Base-by-base conservation (phyloP, 2,888 invertebrate genomes). In the Agriopis aurantiaria region DNA sequence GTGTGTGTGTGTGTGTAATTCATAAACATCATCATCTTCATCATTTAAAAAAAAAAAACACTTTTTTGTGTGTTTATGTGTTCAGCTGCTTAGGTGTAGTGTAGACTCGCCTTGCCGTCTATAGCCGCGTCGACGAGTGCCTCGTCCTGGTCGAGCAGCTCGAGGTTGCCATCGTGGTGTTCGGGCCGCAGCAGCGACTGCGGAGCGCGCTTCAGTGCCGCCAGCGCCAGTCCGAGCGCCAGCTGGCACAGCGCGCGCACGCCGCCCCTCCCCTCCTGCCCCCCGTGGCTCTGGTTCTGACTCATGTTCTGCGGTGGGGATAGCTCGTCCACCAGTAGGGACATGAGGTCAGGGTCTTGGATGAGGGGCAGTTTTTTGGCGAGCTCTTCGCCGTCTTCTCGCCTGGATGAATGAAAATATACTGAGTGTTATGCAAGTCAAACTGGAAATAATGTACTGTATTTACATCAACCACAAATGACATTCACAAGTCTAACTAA, bases 51-150 rank as follows among this genome's bases (percentile, higher is more conserved):
- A 0, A 23, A 23, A 23, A 23, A 23, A 0, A 12, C 6, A 8
- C 14, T 14, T 51, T 14, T 8, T 17, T 49, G 0, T 7, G 12
- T 8, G 7, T n/a, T 3, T n/a, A 49, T 7, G 12, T 8, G 5
- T n/a, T n/a, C 7, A 49, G n/a, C 8, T n/a, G 48, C 45, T 49
- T n/a, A n/a, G 4, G 5, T 5, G 11, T 10, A 9, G 46, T 11
- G 46, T 63, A 45, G 59, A 55, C n/a, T 12, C 43, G 93, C 94
- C 87, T 96, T 96, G 64, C 95, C 95, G 53, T 97, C 96, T 56
- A 98, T 96, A 1, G 98, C 97, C 8, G 96, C 95, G 80, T 98
- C 97, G 1, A 98, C 95, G 0, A 98, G 91, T 73, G 95, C 92
- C 81, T 98, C 98, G 84, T 98, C 98, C 75, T 97, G 97, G 78